Conservation (phyloP, 2,113 vertebrate species). For the Chunga burmeisteri region DNA sequence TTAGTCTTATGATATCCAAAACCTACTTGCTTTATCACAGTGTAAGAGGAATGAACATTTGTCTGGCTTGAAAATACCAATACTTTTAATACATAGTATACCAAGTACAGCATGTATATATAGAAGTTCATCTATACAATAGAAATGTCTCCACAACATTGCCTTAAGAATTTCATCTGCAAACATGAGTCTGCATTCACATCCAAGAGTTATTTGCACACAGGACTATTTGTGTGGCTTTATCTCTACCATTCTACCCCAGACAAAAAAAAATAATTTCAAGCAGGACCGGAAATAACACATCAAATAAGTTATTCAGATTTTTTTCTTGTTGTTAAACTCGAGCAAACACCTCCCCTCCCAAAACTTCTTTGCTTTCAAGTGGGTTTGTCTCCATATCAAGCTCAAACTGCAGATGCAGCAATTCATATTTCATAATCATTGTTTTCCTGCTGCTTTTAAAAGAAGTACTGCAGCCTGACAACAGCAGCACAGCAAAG, state of each 20-base stretch:
- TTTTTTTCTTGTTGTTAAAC: background rate
- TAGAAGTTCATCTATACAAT: background rate
- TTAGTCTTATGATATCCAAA: background rate
- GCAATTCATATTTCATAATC: constrained; percentile 17
- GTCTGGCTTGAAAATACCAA: background rate
- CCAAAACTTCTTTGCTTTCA: background rate
- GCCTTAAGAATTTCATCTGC: background rate
- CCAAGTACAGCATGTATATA: background rate
- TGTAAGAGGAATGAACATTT: background rate
- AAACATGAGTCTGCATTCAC: background rate
- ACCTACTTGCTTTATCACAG: background rate
- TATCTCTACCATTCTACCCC: background rate
- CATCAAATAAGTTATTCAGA: background rate
- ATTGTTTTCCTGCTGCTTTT: background rate
- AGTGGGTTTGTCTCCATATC: background rate
- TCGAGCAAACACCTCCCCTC: background rate
- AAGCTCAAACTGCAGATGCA: background rate
- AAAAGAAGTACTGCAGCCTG: background rate
- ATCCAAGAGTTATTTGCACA: background rate
- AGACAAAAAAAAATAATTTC: background rate
- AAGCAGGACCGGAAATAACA: background rate
- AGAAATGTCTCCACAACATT: background rate
- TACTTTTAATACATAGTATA: background rate
- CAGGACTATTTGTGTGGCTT: background rate
- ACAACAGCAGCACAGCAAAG: background rate